Base-by-base conservation (phyloP, 1,140 invertebrate genomes). In the Bombyx mori region DNA sequence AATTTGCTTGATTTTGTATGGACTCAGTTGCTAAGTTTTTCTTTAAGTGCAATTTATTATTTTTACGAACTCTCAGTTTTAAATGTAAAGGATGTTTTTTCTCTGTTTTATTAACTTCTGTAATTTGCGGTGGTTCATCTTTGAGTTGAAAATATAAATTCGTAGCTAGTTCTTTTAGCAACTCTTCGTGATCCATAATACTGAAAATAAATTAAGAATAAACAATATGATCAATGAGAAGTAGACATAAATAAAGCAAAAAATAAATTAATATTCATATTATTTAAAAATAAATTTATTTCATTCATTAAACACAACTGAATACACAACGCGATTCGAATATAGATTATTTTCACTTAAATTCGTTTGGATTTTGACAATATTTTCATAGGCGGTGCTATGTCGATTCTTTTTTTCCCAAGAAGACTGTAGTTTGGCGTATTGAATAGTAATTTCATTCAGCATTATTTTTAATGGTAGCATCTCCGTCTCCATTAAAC, bases 281-380 rank as follows among this genome's bases (percentile, higher is more conserved):
- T 59, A 62, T 56, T 52, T 10, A 58, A 10, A 49, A 48, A 57
- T 42, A 44, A 57, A 58, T 45, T 10, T 42, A 44, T 56, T 53
- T 75, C 69, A 80, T 60, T 63, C 71, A 64, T 77, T 61, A 69
- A 75, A 84, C 35, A 81, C 71, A 59, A 84, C 61, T 47, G 74
- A 72, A 72, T 77, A 84, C 12, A 84, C 75, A 60, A 79, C 72
- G 66, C 81, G 79, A 73, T 84, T 83, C 55, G 66, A 70, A 64
- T 66, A 65, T 47, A 26, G 8, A 54, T 62, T 54, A 53, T 65
- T 63, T 61, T 59, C 54, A 56, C 10, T 50, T 45, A 52, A 35
- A 57, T 59, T 60, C 22, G 47, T 58, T 55, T 56, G 52, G 45
- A 10, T 53, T 53, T 12, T n/a, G 42, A 44, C 52, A 53, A 43